A percentile compares a stretch with the other conserved stretches of the same genome.
phyloP scores from a whole-genome alignment of 2,797 vertebrate genomes.

The Myioborus melanocephalus region DNA sequence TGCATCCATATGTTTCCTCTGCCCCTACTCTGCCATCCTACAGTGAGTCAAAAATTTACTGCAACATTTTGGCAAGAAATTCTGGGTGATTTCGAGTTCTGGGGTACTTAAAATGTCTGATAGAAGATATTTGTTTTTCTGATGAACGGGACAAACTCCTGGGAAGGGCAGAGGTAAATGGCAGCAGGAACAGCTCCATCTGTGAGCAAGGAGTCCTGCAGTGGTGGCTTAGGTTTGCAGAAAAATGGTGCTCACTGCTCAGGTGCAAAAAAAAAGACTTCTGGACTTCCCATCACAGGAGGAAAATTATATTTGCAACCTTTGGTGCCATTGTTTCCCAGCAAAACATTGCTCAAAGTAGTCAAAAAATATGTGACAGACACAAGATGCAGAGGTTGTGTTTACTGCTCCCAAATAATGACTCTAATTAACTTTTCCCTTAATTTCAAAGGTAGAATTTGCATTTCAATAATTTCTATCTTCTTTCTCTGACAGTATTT shows the following conservation, averaged over 20 bases:
- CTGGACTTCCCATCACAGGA: neutral
- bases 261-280: neutral
- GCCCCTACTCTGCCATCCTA: rapidly evolving
- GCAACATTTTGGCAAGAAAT: neutral
- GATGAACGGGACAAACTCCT: neutral
- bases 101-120: neutral
- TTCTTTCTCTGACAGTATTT: neutral
- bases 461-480: neutral
- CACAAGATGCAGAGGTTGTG: rapidly evolving
- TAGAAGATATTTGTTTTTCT: neutral
- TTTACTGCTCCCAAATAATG: neutral
- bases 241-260: neutral
- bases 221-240: neutral
- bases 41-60: neutral
- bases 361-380: neutral
- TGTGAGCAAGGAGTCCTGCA: neutral
- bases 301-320: neutral
- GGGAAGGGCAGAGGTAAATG: neutral
- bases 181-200: neutral
- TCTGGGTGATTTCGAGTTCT: neutral
- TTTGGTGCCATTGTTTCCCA: neutral
- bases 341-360: neutral
- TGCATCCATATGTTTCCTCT: neutral
- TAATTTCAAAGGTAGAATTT: neutral
- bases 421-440: neutral